Base-by-base conservation (phyloP, 2,888 invertebrate genomes). In the Rhorus exstirpatorius region DNA sequence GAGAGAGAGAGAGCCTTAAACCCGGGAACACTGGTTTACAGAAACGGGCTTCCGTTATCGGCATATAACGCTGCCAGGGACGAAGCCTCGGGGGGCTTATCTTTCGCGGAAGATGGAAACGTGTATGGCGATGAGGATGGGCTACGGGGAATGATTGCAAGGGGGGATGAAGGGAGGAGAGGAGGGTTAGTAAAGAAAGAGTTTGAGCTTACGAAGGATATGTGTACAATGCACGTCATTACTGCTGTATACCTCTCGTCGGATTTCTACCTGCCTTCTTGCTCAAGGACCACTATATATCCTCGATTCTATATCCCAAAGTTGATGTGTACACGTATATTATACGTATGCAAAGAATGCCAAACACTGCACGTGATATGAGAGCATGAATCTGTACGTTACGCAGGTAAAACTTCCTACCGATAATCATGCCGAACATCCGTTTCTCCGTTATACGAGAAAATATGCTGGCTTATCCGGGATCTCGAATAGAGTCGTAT, bases 11-110 rank as follows among this genome's bases (percentile, higher is more conserved):
- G 79, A 74, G 83, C 71, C 80, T 75, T 38, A 44, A 41, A 68
- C 70, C 71, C 68, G 85, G 38, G 38, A 84, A 86, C 85, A 87
- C 87, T 82, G 84, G 79, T 87, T 88, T 85, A 86, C 82, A 86
- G 80, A 86, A 86, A 84, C 86, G 85, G 87, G 82, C 80, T 86
- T 85, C 75, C 86, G 88, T 87, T 89, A 89, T 89, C 90, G 87
- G 86, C 72, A 83, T 84, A 83, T 84, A 85, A 87, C 86, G 86
- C 79, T 82, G n/a, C 81, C 72, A 70, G 81, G 84, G 83, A 85
- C 85, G 81, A 84, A 86, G 84, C 76, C 72, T 81, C 75, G 65
- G 61, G 87, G 89, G 38, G n/a, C n/a, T 88, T 89, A 89, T 89
- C 89, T 88, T 81, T 74, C 74, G 49, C 53, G 53, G 71, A 83